A percentile compares a stretch with the other conserved stretches of the same genome.
Evolutionary conservation across 2,113 vertebrate species (phyloP).

Genomic region (Empidonax traillii): DNA sequence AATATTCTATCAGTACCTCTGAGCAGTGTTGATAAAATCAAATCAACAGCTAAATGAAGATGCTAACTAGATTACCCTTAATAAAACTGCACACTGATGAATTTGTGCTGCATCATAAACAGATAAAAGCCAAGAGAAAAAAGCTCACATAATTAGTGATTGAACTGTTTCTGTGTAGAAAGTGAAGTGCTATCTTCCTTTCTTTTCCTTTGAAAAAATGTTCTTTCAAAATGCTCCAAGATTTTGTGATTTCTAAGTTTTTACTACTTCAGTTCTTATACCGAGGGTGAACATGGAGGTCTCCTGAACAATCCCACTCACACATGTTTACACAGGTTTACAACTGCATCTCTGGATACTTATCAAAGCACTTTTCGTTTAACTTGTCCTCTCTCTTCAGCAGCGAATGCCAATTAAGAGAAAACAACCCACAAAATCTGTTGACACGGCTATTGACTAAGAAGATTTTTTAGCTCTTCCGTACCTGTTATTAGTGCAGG

Average conservation of each 20-base stretch:
- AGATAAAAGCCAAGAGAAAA: not conserved
- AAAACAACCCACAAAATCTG: not conserved
- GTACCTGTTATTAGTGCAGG: not conserved
- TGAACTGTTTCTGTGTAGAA: not conserved
- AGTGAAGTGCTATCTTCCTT: not conserved
- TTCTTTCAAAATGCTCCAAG: not conserved
- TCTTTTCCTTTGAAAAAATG: not conserved
- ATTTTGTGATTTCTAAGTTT: not conserved
- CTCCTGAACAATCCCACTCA: fast-evolving
- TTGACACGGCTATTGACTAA: not conserved
- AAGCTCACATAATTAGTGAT: not conserved
- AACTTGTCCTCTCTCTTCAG: not conserved
- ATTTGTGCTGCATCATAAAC: not conserved
- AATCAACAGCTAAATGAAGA: constrained; percentile 21
- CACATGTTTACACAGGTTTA: not conserved
- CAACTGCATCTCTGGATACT: not conserved
- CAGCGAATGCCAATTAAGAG: not conserved
- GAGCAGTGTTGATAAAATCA: not conserved
- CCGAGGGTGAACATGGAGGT: not conserved
- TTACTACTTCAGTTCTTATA: not conserved
- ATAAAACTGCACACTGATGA: not conserved
- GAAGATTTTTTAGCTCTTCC: not conserved
- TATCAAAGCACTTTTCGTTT: not conserved
- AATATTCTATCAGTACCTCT: not conserved
- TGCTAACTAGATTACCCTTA: not conserved